Base-by-base conservation (phyloP, 2,797 vertebrate species). In the Dallia pectoralis region DNA sequence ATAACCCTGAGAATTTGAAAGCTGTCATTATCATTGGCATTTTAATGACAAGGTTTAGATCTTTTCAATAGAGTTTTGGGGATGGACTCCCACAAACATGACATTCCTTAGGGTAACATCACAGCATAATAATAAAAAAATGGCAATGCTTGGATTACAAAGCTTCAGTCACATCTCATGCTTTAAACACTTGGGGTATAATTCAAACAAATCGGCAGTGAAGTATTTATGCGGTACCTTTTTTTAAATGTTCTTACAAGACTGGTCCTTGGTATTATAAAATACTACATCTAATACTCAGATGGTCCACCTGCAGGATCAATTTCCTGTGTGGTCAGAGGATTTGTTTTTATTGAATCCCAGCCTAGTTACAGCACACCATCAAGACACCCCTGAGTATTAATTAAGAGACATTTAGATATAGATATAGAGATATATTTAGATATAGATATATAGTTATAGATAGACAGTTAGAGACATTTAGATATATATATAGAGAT, bases 11-110 rank as follows among this genome's bases (percentile, higher is more conserved):
- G 83, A 86, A 79, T 91, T 91, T 88, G 88, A 88, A 93, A 92
- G 89, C 91, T 93, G 92, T 93, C 88, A 93, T 94, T 93, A 93
- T 92, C 91, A 93, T 86, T 90, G 91, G 91, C 92, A 93, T 92
- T 93, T 91, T 94, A 94, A 95, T 95, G 92, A 92, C 91, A 93
- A 91, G 91, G 90, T 92, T 93, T 88, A 82, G 85, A 85, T 87
- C 88, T 90, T 87, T 92, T 93, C 89, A 93, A 91, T 92, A 77
- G 87, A 89, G 89, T 88, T 92, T 89, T 87, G 84, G 90, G 92
- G 91, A 87, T 93, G 93, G 91, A 93, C 91, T 94, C 91, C 91
- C 93, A 92, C 92, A 93, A 93, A 92, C 91, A 91, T 88, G 86
- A 74, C 87, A 92, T 94, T 93, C 91, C 88, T 92, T 90, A 88